Evolutionary conservation across 2,888 invertebrate species (phyloP), one percentile per base, ranked within the genome.

Genomic region (Noctua janthina): DNA sequence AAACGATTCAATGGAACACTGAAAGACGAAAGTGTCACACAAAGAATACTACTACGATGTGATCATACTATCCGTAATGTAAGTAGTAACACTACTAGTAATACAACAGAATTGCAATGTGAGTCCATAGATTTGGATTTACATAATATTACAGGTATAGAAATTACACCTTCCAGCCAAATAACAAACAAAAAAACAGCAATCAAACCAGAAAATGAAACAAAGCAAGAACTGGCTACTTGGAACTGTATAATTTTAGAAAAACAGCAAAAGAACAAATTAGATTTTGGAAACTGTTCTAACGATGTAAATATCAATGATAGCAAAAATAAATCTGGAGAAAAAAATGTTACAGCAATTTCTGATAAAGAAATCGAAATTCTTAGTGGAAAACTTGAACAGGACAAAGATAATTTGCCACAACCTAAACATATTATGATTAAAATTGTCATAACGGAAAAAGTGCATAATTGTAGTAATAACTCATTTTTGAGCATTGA

Each of bases 281-380:
- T 82, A n/a, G 3, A 70, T 76, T 85, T 85, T 20, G 56, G 39
- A 20, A 73, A 76, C n/a, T 84, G 84, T 70, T 64, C 59, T n/a
- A 56, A 56, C 1, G 7, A 66, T 54, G 17, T 29, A 39, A 46
- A 72, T 62, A 29, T 49, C 1, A 67, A 11, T 20, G n/a, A 17
- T 6, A 59, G 3, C 49, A 68, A 29, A 51, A 73, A 15, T 59
- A 39, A 29, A 13, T n/a, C n/a, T 20, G 3, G 1, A 20, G 7
- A 56, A 8, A 49, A 54, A n/a, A 51, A 68, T 64, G 11, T 35
- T 1, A 54, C 11, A 1, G 6, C 15, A 49, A 20, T 10, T 10
- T 15, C 10, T n/a, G 54, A 56, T 59, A 72, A 62, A 15, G 59
- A 49, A 0, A 51, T 35, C 15, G n/a, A 72, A 62, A 43, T 49